Percentiles rank a stretch among this genome's conserved stretches.
Conservation (phyloP, 2,113 vertebrate species). For the Mormyrus lacerda region DNA sequence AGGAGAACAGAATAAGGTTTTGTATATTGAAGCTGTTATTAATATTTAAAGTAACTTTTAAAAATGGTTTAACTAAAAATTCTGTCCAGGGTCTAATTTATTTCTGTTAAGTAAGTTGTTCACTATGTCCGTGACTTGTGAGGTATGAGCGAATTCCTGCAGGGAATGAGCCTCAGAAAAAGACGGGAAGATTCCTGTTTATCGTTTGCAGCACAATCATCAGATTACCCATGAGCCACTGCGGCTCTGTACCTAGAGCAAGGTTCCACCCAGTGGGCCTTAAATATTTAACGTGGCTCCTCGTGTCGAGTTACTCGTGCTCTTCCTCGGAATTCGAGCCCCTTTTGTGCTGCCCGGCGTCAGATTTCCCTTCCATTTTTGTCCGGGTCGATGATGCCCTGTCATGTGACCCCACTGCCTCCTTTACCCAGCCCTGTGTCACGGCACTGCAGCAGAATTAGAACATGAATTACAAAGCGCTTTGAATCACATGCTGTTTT, state of each 20-base stretch:
- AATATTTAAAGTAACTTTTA: not conserved
- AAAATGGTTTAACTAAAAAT: not conserved
- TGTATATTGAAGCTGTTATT: not conserved
- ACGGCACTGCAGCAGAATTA: not conserved
- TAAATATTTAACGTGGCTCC: not conserved
- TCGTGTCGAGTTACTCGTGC: not conserved
- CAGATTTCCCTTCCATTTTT: not conserved
- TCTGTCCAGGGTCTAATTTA: not conserved
- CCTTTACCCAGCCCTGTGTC: not conserved
- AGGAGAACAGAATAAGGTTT: not conserved
- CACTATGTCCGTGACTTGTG: not conserved
- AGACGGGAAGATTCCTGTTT: not conserved
- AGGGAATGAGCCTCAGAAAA: not conserved
- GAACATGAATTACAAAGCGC: not conserved
- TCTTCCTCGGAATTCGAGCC: not conserved
- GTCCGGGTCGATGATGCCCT: not conserved
- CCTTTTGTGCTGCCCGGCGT: not conserved
- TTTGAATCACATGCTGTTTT: not conserved
- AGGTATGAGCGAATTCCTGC: not conserved
- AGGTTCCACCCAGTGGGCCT: not conserved
- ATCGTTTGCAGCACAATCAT: too few species aligned
- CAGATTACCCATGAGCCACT: not conserved
- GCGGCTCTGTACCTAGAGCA: not conserved
- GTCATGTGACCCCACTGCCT: not conserved
- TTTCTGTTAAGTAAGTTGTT: not conserved